Percentiles rank a stretch among this genome's conserved stretches.
phyloP scores from a whole-genome alignment of 2,113 vertebrate genomes.

The Casuarius casuarius region DNA sequence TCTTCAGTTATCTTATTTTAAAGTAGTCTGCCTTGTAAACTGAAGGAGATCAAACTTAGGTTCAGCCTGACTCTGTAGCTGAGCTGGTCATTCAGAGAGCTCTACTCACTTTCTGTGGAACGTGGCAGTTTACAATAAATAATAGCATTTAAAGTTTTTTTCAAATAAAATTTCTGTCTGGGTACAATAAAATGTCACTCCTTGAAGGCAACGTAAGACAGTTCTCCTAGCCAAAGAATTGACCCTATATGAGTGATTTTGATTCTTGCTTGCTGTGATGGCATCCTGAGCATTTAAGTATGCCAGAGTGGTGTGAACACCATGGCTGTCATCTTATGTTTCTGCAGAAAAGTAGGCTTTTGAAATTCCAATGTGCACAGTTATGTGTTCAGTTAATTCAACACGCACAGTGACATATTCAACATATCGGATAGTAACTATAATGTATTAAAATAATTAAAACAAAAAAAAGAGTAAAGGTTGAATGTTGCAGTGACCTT shows the following conservation, averaged over 20 bases:
- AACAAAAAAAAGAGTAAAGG: neutral
- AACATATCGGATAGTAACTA: neutral
- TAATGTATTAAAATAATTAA: neutral
- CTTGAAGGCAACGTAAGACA: neutral
- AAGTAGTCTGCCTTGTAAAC: neutral
- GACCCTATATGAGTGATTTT: neutral
- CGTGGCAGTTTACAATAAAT: neutral
- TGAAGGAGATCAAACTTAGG: neutral
- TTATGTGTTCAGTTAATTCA: neutral
- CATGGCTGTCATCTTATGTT: neutral
- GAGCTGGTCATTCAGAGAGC: neutral
- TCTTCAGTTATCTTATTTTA: neutral
- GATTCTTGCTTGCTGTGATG: neutral
- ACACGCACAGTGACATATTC: neutral
- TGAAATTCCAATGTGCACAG: neutral
- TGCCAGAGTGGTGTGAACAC: neutral
- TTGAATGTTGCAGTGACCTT: neutral
- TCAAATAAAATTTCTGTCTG: neutral
- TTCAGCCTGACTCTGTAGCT: neutral
- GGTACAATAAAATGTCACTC: neutral
- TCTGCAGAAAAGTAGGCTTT: neutral
- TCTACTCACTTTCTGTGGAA: neutral
- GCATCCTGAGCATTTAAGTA: neutral
- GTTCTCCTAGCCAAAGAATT: neutral
- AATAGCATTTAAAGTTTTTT: neutral